phyloP scores from a whole-genome alignment of 2,797 vertebrate genomes.

The Furcifer pardalis region DNA sequence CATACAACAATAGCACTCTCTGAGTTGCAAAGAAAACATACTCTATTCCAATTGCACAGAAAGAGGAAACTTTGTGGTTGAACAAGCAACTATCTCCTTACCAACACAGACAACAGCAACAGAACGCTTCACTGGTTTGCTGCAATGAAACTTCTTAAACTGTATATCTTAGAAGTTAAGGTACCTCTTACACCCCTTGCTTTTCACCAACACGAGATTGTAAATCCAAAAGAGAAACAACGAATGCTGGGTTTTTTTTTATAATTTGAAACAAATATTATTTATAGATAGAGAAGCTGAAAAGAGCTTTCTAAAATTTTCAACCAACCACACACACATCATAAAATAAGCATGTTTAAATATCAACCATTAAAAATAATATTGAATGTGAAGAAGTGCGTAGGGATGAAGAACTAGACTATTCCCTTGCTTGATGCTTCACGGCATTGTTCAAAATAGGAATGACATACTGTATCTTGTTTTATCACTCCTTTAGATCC shows the following conservation, averaged over 20 bases:
- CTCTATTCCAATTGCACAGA: slow-evolving; percentile 46
- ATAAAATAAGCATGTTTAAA: background rate
- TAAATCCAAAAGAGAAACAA: slow-evolving; percentile 27
- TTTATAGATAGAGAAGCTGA: background rate
- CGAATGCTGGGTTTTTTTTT: too few relatives aligned
- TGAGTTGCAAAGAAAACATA: slow-evolving; percentile 32
- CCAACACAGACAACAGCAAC: background rate
- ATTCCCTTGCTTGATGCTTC: background rate
- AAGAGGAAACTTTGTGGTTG: slow-evolving; percentile 58
- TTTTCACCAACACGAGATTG: background rate
- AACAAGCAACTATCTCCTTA: slow-evolving; percentile 22
- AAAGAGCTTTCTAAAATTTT: background rate
- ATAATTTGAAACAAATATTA: too few relatives aligned
- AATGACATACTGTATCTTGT: too few relatives aligned
- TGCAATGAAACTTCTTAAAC: slow-evolving; percentile 21
- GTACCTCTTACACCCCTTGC: background rate
- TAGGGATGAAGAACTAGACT: background rate
- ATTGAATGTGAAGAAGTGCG: background rate
- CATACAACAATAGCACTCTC: slow-evolving; percentile 63
- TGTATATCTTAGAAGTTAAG: background rate
- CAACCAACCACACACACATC: background rate
- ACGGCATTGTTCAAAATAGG: background rate
- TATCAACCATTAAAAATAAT: background rate
- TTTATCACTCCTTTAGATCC: background rate
- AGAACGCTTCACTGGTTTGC: background rate